Percentiles rank a stretch among this genome's conserved stretches.
phyloP scores from a whole-genome alignment of 1,140 invertebrate species.

The Drosophila pseudoananassae region DNA sequence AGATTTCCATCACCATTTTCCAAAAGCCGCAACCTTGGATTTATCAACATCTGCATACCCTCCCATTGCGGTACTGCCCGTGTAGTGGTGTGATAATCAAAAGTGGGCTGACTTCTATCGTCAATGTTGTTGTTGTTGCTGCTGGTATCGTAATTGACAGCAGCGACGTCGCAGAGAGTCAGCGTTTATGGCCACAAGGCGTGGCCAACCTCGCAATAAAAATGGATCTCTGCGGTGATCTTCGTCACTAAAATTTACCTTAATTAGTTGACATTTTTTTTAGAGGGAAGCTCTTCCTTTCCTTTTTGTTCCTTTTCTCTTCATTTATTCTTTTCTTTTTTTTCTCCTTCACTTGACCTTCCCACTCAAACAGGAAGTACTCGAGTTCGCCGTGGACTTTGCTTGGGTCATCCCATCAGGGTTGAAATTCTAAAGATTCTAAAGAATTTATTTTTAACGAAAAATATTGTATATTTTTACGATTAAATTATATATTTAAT shows the following conservation, averaged over 20 bases:
- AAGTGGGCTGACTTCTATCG: constrained; percentile 8
- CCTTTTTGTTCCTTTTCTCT: constrained; percentile 6
- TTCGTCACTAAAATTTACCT: neutral
- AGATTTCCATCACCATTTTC: constrained; percentile 67
- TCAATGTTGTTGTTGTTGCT: constrained; percentile 1
- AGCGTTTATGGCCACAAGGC: constrained; percentile 33
- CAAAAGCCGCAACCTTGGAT: constrained; percentile 46
- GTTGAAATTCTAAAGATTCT: neutral
- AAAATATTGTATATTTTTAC: too few relatives aligned
- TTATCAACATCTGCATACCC: constrained; percentile 31
- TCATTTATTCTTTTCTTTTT: neutral
- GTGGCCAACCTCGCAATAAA: constrained; percentile 39
- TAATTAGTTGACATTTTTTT: neutral
- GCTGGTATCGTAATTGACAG: constrained; percentile 34
- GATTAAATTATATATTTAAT: too few relatives aligned
- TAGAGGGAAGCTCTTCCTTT: neutral
- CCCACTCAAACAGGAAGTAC: constrained; percentile 22
- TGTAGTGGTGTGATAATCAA: constrained; percentile 14
- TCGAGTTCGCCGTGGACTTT: constrained; percentile 7
- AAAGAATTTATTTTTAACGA: neutral
- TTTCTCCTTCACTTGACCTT: constrained; percentile 15
- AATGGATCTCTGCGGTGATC: constrained; percentile 3
- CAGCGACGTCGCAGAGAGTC: neutral
- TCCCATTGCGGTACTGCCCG: neutral
- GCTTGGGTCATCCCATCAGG: neutral